These are phyloP conservation scores for Macrobrachium rosenbergii DNA, from an alignment of 1,140 invertebrate genomes.

Conservation along the genomic window DNA sequence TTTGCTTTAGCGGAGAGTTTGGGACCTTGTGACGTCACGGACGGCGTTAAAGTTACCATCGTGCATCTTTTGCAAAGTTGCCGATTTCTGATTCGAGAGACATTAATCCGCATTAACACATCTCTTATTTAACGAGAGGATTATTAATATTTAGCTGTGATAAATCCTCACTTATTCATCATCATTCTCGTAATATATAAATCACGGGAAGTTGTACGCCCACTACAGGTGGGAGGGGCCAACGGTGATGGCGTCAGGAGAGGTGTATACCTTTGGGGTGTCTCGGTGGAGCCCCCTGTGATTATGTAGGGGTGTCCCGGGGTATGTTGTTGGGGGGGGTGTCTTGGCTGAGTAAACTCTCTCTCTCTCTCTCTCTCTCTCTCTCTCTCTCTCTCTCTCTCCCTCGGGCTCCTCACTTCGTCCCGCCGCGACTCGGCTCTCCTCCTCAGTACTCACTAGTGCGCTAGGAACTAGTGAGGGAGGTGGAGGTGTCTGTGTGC, in stretches of 20 bases:
- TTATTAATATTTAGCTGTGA: too few relatives aligned
- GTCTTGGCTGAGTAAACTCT: neutral
- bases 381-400: neutral
- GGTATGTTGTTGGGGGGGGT: neutral
- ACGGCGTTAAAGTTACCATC: too few relatives aligned
- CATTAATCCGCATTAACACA: too few relatives aligned
- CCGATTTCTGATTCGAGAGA: too few relatives aligned
- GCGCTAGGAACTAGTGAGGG: conserved; percentile 46
- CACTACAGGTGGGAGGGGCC: conserved; percentile 23
- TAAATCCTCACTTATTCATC: too few relatives aligned
- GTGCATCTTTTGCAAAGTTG: too few relatives aligned
- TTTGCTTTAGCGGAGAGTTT: too few relatives aligned
- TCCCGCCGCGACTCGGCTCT: neutral
- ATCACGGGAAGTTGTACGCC: too few relatives aligned
- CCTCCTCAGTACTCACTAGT: neutral
- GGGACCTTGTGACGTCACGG: too few relatives aligned
- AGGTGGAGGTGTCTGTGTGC: conserved; percentile 37
- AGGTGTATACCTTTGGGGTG: too few relatives aligned
- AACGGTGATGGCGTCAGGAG: neutral
- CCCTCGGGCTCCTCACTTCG: neutral
- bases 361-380: neutral
- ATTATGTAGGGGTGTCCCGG: neutral
- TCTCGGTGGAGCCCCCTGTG: neutral
- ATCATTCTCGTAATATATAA: too few relatives aligned
- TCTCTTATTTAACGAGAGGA: too few relatives aligned